phyloP scores from a whole-genome alignment of 2,888 invertebrate genomes.

The Euclidia mi region DNA sequence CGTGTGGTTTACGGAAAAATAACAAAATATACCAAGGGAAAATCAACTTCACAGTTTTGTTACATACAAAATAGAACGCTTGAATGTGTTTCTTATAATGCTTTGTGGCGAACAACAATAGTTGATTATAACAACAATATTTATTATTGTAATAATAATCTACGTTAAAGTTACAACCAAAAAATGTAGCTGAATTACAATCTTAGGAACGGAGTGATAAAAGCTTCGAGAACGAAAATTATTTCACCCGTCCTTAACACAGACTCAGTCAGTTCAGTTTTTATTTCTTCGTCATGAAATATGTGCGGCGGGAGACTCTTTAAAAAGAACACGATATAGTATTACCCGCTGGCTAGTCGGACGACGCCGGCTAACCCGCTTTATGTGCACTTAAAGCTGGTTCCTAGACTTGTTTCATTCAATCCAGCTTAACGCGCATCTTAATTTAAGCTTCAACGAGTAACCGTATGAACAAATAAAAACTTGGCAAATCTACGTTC shows the following conservation, averaged over 20 bases:
- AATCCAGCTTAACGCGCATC: constrained; percentile 82
- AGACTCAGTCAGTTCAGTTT: constrained; percentile 69
- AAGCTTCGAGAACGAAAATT: constrained; percentile 55
- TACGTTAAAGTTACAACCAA: too few relatives aligned
- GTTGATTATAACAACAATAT: too few relatives aligned
- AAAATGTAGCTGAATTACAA: neutral
- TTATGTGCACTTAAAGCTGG: constrained; percentile 85
- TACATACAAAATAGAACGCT: neutral
- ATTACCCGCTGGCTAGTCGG: constrained; percentile 76
- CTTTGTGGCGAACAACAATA: too few relatives aligned
- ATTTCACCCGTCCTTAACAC: constrained; percentile 55
- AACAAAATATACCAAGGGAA: constrained; percentile 17
- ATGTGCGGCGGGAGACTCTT: constrained; percentile 78
- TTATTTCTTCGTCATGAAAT: constrained; percentile 79
- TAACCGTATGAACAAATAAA: constrained; percentile 68
- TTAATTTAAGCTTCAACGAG: constrained; percentile 78
- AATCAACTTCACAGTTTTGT: neutral
- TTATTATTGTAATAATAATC: too few relatives aligned
- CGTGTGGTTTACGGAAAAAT: constrained; percentile 41
- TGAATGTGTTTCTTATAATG: too few relatives aligned
- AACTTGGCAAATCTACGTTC: constrained; percentile 51
- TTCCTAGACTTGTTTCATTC: constrained; percentile 81
- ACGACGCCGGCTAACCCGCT: constrained; percentile 75
- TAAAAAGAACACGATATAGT: constrained; percentile 84
- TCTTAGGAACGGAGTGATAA: constrained; percentile 36